Evolutionary conservation across 2,888 invertebrate species (phyloP).

Genomic region (Phymatocera aterrima): DNA sequence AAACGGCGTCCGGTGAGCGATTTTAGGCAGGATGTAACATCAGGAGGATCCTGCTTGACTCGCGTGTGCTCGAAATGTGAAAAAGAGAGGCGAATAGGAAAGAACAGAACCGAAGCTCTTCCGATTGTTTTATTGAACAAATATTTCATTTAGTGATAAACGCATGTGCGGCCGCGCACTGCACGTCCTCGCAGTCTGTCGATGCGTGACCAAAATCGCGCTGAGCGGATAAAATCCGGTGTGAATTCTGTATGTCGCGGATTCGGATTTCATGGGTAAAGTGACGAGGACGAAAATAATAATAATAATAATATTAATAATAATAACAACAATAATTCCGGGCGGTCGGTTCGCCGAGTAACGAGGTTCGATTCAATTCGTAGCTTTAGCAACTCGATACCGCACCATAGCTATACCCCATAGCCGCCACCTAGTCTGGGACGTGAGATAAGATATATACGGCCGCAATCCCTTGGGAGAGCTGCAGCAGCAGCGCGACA

Average conservation of each 20-base stretch:
- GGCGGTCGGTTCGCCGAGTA: too few relatives aligned
- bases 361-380: not conserved
- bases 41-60: not conserved
- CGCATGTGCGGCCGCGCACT: too few relatives aligned
- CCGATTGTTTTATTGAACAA: too few relatives aligned
- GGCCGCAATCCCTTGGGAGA: slow-evolving; percentile 8
- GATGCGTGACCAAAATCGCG: not conserved
- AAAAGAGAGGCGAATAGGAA: too few relatives aligned
- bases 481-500: not conserved
- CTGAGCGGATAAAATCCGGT: not conserved
- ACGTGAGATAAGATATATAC: slow-evolving; percentile 32
- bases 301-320: too few relatives aligned
- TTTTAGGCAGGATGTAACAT: slow-evolving; percentile 19
- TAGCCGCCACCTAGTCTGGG: too few relatives aligned
- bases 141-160: too few relatives aligned
- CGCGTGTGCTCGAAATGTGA: not conserved
- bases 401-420: too few relatives aligned
- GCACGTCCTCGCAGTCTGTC: not conserved
- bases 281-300: too few relatives aligned
- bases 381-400: too few relatives aligned
- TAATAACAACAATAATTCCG: too few relatives aligned
- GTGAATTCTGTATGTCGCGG: not conserved
- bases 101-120: too few relatives aligned
- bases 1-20: not conserved
- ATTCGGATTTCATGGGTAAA: not conserved